Percentiles rank a stretch among this genome's conserved stretches.
Conservation (phyloP, 2,113 vertebrate species). For the Sula dactylatra region DNA sequence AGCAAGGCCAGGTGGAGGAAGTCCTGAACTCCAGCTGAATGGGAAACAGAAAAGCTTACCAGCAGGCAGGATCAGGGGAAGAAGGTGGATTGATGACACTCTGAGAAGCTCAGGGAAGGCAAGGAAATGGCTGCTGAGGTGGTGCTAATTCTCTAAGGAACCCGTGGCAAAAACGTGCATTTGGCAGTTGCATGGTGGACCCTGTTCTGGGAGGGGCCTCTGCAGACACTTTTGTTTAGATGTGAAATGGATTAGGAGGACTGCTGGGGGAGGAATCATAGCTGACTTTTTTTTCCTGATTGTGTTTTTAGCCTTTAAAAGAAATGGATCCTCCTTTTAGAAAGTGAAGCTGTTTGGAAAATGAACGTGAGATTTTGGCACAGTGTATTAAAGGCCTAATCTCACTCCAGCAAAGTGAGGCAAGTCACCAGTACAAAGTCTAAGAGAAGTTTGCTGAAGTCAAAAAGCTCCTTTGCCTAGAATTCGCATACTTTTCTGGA, state of each 20-base stretch:
- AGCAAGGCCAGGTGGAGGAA: not conserved
- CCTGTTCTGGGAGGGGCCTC: not conserved
- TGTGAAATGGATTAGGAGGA: not conserved
- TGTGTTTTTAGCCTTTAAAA: not conserved
- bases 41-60: not conserved
- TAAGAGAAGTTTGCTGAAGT: not conserved
- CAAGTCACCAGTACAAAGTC: not conserved
- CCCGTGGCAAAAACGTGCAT: rapidly evolving
- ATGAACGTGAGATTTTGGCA: not conserved
- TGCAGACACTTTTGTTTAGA: not conserved
- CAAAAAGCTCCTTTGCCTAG: not conserved
- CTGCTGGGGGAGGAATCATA: not conserved
- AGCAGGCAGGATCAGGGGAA: not conserved
- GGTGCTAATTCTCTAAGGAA: not conserved
- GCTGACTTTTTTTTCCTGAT: not conserved
- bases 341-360: not conserved
- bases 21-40: not conserved
- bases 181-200: not conserved
- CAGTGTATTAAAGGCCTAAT: not conserved
- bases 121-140: not conserved
- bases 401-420: not conserved
- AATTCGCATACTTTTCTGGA: not conserved
- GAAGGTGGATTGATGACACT: not conserved
- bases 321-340: not conserved
- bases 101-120: not conserved